Conservation (phyloP, 2,888 invertebrate genomes). For the Colletes collaris region DNA sequence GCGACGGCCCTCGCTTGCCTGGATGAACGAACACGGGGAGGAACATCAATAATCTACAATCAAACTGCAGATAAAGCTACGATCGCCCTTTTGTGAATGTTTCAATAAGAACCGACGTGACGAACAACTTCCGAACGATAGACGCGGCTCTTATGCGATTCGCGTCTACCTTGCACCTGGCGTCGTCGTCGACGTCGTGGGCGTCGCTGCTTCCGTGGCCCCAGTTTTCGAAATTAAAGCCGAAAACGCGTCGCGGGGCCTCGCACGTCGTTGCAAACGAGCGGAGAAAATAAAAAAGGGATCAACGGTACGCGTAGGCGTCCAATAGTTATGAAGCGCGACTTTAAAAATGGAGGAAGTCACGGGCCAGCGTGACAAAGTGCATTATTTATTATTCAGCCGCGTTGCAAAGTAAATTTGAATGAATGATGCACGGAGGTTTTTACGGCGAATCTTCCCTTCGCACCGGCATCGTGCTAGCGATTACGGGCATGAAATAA, state of each 20-base stretch:
- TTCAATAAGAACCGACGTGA: constrained; percentile 81
- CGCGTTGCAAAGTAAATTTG: constrained; percentile 58
- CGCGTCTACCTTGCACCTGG: constrained; percentile 28
- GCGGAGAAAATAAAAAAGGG: constrained; percentile 16
- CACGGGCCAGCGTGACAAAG: constrained; percentile 50
- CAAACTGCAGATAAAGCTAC: constrained; percentile 83
- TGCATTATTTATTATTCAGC: constrained; percentile 59
- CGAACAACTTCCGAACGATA: constrained; percentile 71
- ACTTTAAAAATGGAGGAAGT: constrained; percentile 57
- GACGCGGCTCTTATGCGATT: constrained; percentile 64
- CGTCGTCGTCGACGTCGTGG: not conserved
- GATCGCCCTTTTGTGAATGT: constrained; percentile 82
- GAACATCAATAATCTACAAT: constrained; percentile 83
- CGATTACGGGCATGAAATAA: constrained; percentile 53
- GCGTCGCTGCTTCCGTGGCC: constrained; percentile 6
- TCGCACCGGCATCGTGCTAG: constrained; percentile 24
- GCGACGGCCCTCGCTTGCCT: constrained; percentile 78
- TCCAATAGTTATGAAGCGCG: constrained; percentile 54
- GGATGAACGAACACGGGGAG: constrained; percentile 81
- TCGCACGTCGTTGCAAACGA: constrained; percentile 1
- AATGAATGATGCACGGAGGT: constrained; percentile 52
- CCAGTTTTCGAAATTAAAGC: constrained; percentile 8
- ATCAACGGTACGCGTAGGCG: constrained; percentile 27
- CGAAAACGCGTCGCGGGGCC: not conserved
- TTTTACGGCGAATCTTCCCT: constrained; percentile 52